Evolutionary conservation across 2,888 invertebrate genomes (phyloP).

Genomic region (Agrenia bidenticulata): DNA sequence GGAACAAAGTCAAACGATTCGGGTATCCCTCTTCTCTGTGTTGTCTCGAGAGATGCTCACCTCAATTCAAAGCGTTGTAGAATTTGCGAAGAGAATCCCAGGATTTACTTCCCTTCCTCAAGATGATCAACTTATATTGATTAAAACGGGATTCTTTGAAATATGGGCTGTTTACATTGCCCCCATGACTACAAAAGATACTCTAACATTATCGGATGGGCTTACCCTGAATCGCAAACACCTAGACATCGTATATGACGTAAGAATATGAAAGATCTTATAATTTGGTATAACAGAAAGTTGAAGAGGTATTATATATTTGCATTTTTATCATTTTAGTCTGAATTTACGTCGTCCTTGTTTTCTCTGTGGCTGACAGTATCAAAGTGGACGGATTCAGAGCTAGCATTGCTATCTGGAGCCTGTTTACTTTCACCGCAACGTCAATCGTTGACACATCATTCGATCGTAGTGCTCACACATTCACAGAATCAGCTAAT

Average conservation of each 20-base stretch:
- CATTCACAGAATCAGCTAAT: slow-evolving; percentile 76
- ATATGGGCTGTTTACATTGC: slow-evolving; percentile 88
- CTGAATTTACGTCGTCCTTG: slow-evolving; percentile 77
- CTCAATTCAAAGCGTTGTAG: slow-evolving; percentile 88
- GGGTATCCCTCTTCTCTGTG: slow-evolving; percentile 84
- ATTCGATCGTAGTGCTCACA: slow-evolving; percentile 68
- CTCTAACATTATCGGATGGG: slow-evolving; percentile 87
- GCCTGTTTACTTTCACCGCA: slow-evolving; percentile 80
- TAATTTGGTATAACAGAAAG: not conserved
- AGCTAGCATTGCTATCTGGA: slow-evolving; percentile 84
- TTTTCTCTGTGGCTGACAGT: slow-evolving; percentile 72
- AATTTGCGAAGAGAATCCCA: slow-evolving; percentile 93
- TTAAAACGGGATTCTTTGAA: slow-evolving; percentile 95
- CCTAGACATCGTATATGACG: slow-evolving; percentile 83
- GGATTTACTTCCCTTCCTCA: slow-evolving; percentile 85
- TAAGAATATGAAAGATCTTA: slow-evolving; percentile 58
- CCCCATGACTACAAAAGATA: slow-evolving; percentile 67
- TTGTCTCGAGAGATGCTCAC: slow-evolving; percentile 84
- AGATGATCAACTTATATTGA: slow-evolving; percentile 94
- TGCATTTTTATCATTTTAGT: no score
- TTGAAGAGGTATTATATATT: no score
- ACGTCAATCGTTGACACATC: slow-evolving; percentile 76
- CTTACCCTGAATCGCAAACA: slow-evolving; percentile 78
- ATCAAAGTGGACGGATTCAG: slow-evolving; percentile 80
- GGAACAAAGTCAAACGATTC: slow-evolving; percentile 67